Base-by-base conservation (phyloP, 1,140 invertebrate species). In the Ceratosolen solmsi region DNA sequence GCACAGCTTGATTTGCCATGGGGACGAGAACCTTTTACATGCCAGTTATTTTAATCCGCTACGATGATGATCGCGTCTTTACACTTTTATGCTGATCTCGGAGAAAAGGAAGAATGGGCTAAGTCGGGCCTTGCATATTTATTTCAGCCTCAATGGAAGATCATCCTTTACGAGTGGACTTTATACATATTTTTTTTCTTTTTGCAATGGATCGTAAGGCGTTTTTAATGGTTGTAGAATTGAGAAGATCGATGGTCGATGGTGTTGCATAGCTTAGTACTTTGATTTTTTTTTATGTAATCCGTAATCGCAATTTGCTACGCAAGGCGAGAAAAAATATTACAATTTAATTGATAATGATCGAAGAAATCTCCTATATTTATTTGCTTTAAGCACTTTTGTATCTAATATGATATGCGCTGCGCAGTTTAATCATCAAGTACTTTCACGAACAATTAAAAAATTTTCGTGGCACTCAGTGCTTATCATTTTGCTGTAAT, bases 21-120 rank as follows among this genome's bases (percentile, higher is more conserved):
- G 73, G 60, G 73, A 72, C 27, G 38, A 51, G 33, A 38, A 22
- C 36, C 75, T 78, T 78, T 82, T 82, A 72, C 80, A 77, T 78
- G 74, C 71, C 80, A 72, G 80, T 82, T 82, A 82, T 82, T 82
- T 82, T 82, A 82, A 82, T 82, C 74, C 80, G 17, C 25, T 46
- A 25, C n/a, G 70, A 63, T 76, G 73, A 81, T 75, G 41, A 75
- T 81, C 63, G 73, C 73, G 73, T 72, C 56, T 74, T 80, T 68
- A 38, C 56, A 80, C 56, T 80, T 74, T 73, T 73, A 79, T 56
- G 46, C 30, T 49, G 51, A 80, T 58, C 36, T 38, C 22, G 22
- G 49, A 70, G 63, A 65, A 56, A 70, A 70, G 70, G 33, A 72
- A 73, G 41, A 46, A 72, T 54, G 36, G 36, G 1, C 36, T 38